Percentiles rank a stretch among this genome's conserved stretches.
Conservation (phyloP, 2,113 vertebrate genomes). For the Ciconia stormi region DNA sequence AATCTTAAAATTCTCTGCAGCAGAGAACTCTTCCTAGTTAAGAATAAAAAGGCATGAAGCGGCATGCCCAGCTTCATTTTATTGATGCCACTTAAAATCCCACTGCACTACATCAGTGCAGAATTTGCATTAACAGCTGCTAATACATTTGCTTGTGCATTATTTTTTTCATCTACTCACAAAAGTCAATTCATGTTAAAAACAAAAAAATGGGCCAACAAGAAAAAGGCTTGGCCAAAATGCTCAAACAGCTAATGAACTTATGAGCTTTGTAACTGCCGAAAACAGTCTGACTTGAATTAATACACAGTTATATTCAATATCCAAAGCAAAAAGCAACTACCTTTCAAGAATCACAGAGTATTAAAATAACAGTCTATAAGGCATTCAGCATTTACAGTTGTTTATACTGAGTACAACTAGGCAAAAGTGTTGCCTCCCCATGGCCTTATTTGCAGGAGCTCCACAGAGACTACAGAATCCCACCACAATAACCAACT, state of each 20-base stretch:
- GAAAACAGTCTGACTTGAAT: background rate
- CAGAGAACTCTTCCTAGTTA: background rate
- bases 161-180: background rate
- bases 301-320: background rate
- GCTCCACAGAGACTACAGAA: background rate
- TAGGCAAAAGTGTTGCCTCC: background rate
- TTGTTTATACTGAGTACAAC: background rate
- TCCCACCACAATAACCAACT: background rate
- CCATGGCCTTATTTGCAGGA: constrained; percentile 4
- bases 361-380: background rate
- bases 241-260: background rate
- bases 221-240: background rate
- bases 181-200: background rate
- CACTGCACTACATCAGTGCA: background rate
- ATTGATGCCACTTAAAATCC: background rate
- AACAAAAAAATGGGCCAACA: background rate
- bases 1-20: background rate
- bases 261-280: background rate
- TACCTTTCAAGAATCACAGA: background rate
- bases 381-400: background rate
- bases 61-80: background rate
- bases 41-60: background rate
- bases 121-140: background rate
- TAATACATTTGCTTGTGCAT: background rate
- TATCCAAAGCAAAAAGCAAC: background rate